phyloP scores from a whole-genome alignment of 2,888 invertebrate species.

The Xanthia icteritia region DNA sequence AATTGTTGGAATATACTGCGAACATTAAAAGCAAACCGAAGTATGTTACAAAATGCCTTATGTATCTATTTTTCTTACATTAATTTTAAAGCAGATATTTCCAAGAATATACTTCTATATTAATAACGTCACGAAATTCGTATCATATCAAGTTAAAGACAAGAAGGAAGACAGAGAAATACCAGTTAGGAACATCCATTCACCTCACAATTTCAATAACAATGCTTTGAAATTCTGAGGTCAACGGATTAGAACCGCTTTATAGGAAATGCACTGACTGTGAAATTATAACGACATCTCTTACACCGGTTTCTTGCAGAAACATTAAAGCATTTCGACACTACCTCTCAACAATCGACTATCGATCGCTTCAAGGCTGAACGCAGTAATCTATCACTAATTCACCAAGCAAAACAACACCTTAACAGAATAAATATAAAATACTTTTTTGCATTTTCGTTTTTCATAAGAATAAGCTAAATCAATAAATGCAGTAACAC shows the following conservation, averaged over 20 bases:
- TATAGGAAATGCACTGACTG: slow-evolving; percentile 27
- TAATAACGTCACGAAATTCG: slow-evolving; percentile 24
- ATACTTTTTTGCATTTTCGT: slow-evolving; percentile 4
- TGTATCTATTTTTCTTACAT: slow-evolving; percentile 16
- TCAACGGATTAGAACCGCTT: slow-evolving; percentile 24
- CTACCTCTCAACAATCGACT: slow-evolving; percentile 1
- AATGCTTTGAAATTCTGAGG: slow-evolving; percentile 12
- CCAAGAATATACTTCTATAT: slow-evolving; percentile 29
- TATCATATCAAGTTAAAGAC: slow-evolving; percentile 1
- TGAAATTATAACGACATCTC: slow-evolving; percentile 33
- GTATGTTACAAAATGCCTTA: slow-evolving; percentile 34
- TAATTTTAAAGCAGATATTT: slow-evolving; percentile 45
- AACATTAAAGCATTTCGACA: slow-evolving; percentile 31
- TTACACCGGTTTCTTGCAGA: slow-evolving; percentile 34
- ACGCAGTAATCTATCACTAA: slow-evolving; percentile 20
- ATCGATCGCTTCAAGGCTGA: slow-evolving; percentile 37
- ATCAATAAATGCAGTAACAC: slow-evolving; percentile 55
- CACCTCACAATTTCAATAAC: neutral
- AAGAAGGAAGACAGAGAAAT: slow-evolving; percentile 31
- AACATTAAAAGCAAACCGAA: slow-evolving; percentile 43
- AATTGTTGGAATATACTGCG: slow-evolving; percentile 20
- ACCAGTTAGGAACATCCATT: neutral
- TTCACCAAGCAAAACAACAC: slow-evolving; percentile 37
- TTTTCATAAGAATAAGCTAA: slow-evolving; percentile 1
- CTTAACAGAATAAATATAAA: slow-evolving; percentile 20